Conservation (phyloP, 2,113 vertebrate species). For the Coracopsis vasa region DNA sequence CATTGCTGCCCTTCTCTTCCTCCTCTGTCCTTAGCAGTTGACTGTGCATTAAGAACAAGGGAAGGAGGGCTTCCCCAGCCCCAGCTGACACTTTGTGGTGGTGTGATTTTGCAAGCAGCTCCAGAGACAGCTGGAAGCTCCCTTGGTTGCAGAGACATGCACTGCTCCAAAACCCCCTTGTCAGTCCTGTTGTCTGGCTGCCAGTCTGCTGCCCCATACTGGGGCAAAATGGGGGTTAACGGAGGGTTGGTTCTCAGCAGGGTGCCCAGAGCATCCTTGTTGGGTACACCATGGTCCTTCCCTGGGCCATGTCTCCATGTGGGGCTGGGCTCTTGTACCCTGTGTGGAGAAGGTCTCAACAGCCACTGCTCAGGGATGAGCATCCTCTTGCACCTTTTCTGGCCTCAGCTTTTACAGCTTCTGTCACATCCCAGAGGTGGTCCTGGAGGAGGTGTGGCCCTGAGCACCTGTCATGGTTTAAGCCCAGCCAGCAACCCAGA, state of each 20-base stretch:
- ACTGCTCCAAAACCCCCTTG: background rate
- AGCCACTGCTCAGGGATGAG: background rate
- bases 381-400: background rate
- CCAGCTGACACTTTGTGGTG: background rate
- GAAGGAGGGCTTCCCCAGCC: background rate
- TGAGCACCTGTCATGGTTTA: background rate
- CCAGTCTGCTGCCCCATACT: background rate
- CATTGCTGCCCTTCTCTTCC: background rate
- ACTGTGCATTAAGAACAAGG: background rate
- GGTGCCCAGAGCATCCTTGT: background rate
- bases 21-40: background rate
- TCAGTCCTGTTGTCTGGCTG: background rate
- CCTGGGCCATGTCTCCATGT: fast-evolving
- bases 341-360: background rate
- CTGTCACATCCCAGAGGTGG: background rate
- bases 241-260: background rate
- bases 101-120: background rate
- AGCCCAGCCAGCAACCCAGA: too few species aligned
- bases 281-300: background rate
- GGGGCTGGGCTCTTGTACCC: background rate
- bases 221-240: background rate
- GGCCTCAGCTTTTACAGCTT: background rate
- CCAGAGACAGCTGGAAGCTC: slow-evolving; percentile 40
- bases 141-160: background rate
- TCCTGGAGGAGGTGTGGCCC: background rate